phyloP scores from a whole-genome alignment of 2,888 invertebrate genomes.

The Pycnomerus fuliginosus region DNA sequence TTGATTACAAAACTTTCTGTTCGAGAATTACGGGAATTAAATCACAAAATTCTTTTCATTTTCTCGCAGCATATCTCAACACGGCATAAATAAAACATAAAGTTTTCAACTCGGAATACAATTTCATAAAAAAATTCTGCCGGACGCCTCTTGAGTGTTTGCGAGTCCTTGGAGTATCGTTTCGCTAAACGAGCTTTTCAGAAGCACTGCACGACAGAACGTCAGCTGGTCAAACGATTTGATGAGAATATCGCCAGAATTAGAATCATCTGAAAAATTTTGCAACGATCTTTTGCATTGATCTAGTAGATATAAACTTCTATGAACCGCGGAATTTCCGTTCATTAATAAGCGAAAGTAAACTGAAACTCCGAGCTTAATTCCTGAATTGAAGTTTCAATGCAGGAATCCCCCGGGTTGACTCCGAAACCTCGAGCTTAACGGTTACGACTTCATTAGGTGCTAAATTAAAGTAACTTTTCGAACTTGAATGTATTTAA shows the following conservation, averaged over 20 bases:
- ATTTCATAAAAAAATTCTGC: slow-evolving; percentile 10
- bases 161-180: slow-evolving; percentile 32
- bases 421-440: slow-evolving; percentile 22
- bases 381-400: slow-evolving; percentile 24
- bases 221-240: slow-evolving; percentile 30
- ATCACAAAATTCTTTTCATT: background rate
- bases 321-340: too few relatives aligned
- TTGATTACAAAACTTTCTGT: slow-evolving; percentile 10
- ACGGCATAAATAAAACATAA: slow-evolving; percentile 13
- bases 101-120: slow-evolving; percentile 9
- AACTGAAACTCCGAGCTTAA: slow-evolving; percentile 20
- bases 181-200: slow-evolving; percentile 32
- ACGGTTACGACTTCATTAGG: slow-evolving; percentile 26
- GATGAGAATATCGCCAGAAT: slow-evolving; percentile 29
- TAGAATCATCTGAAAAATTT: slow-evolving; percentile 25
- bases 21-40: slow-evolving; percentile 6
- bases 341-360: slow-evolving; percentile 24
- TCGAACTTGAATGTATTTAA: slow-evolving; percentile 13
- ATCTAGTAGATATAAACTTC: too few relatives aligned
- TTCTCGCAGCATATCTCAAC: background rate
- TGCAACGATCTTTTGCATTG: too few relatives aligned
- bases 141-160: slow-evolving; percentile 18
- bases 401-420: slow-evolving; percentile 25
- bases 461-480: slow-evolving; percentile 26
- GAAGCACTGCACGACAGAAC: slow-evolving; percentile 19